Base-by-base conservation (phyloP, 1,140 invertebrate species). In the Neuroterus valhalla region DNA sequence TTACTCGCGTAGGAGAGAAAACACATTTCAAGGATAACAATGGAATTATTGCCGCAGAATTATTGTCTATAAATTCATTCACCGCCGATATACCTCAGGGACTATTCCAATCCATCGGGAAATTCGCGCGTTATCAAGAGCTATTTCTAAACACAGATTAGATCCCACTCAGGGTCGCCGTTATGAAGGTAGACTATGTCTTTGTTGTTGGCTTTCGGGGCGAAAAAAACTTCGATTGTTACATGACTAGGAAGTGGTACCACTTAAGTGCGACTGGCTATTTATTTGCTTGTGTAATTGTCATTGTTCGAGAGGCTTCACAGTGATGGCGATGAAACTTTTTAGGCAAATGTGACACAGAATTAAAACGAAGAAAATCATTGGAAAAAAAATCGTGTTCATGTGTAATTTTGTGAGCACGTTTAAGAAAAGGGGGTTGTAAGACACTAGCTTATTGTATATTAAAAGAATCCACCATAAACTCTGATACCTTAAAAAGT, bases 21-120 rank as follows among this genome's bases (percentile, higher is more conserved):
- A 62, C 55, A 62, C 55, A 62, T 62, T 62, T 62, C 55, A 62
- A 62, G 55, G 55, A 62, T 62, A 62, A 31, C 55, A 62, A 62
- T 62, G 26, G 55, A 62, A 31, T 38, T 62, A 15, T 31, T 31
- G 55, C 14, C 15, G 55, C 12, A 62, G n/a, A 62, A 62, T 62
- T 62, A 62, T 62, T 62, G 55, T 62, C 55, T 62, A 6, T 14
- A 62, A 62, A 31, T 26, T n/a, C 55, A 62, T 8, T 38, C 5
- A 14, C 26, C 23, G 15, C 0, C 31, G 21, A 12, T 26, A 3
- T 12, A 14, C n/a, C 4, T n/a, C 1, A 2, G 23, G 1, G 55
- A 62, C 55, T 31, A 62, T 62, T 62, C 31, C 55, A 62, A 12
- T 62, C 12, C 23, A 15, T n/a, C 12, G 23, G 55, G 14, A 62